Evolutionary conservation across 2,888 invertebrate species (phyloP).

Genomic region (Pollenia griseotomentosa): DNA sequence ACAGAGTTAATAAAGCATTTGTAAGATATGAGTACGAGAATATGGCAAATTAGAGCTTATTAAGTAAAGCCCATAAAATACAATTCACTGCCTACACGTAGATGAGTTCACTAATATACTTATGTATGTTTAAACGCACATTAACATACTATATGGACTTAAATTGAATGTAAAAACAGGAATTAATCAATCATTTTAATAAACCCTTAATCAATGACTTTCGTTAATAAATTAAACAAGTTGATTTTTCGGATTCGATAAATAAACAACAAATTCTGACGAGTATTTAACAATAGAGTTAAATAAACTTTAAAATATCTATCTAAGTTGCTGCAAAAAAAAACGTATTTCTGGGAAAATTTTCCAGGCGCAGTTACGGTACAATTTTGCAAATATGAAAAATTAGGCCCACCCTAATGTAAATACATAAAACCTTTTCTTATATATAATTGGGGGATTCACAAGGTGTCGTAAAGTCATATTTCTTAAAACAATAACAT

Average conservation of each 20-base stretch:
- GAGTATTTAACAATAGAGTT: background rate
- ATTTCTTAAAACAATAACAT: no score
- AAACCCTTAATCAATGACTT: slow-evolving; percentile 47
- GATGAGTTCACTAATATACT: background rate
- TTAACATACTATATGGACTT: background rate
- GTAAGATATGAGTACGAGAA: background rate
- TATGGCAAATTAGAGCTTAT: slow-evolving; percentile 42
- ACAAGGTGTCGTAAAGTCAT: no score
- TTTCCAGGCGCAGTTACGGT: no score
- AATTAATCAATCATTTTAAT: slow-evolving; percentile 9
- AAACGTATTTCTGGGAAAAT: no score
- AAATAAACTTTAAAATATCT: slow-evolving; percentile 9
- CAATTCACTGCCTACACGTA: slow-evolving; percentile 14
- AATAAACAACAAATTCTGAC: background rate
- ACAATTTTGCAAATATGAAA: no score
- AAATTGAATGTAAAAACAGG: background rate
- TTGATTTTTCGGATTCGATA: slow-evolving; percentile 27
- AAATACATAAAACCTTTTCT: no score
- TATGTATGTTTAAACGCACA: background rate
- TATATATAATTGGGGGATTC: no score
- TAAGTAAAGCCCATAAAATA: slow-evolving; percentile 46
- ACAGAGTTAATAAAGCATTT: no score
- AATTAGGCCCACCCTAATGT: no score
- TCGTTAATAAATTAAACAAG: slow-evolving; percentile 38
- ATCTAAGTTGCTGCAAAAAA: background rate